Percentiles rank a stretch among this genome's conserved stretches.
These are phyloP conservation scores for Dasysyrphus albostriatus DNA, from an alignment of 2,888 invertebrate genomes.

Conservation along the genomic window DNA sequence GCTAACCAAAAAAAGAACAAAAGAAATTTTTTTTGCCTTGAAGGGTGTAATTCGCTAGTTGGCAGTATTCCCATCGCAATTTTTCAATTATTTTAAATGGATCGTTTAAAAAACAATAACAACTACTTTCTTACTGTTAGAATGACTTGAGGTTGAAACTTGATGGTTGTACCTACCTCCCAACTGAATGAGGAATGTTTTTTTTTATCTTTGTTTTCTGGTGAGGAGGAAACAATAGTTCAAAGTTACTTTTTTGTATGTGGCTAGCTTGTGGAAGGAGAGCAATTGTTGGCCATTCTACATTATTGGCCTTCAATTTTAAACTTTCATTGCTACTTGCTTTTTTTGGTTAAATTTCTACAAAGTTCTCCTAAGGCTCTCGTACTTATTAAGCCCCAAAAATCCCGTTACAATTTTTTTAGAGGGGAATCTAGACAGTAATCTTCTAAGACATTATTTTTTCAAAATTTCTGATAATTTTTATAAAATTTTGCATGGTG, in stretches of 20 bases:
- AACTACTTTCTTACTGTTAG: conserved; percentile 37
- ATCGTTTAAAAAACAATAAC: conserved; percentile 65
- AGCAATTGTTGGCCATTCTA: too few species aligned
- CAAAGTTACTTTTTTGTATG: background rate
- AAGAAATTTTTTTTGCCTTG: conserved; percentile 36
- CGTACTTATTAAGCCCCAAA: too few species aligned
- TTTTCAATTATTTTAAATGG: conserved; percentile 71
- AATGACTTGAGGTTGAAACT: conserved; percentile 25
- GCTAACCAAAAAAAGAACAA: conserved; percentile 25
- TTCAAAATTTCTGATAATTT: too few species aligned
- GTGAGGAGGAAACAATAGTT: background rate
- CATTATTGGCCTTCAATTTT: too few species aligned
- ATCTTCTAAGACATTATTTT: too few species aligned
- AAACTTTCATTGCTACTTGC: too few species aligned
- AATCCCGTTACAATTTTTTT: too few species aligned
- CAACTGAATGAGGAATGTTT: background rate
- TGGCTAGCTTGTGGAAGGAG: background rate
- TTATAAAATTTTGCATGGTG: too few species aligned
- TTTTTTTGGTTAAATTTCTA: too few species aligned
- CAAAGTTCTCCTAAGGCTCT: too few species aligned
- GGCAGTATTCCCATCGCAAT: conserved; percentile 63
- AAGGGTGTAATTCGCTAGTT: conserved; percentile 68
- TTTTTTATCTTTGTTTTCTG: background rate
- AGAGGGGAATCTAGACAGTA: too few species aligned
- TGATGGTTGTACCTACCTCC: background rate